phyloP scores from a whole-genome alignment of 2,113 vertebrate genomes.

The Pterocles gutturalis region DNA sequence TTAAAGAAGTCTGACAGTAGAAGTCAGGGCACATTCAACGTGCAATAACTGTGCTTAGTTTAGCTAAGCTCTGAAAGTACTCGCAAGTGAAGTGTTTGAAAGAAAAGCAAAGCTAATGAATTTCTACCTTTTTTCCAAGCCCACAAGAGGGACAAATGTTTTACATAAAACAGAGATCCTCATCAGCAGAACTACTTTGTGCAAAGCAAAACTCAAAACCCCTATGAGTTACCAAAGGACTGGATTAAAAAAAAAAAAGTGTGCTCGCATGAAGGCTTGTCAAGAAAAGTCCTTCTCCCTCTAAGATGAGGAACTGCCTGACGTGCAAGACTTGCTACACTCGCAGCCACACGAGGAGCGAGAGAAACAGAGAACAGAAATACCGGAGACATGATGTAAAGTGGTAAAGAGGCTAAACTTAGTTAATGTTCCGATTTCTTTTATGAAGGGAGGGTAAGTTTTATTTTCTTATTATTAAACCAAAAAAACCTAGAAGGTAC shows the following conservation, averaged over 20 bases:
- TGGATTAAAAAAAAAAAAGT: neutral
- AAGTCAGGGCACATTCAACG: neutral
- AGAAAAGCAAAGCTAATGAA: neutral
- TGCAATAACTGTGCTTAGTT: neutral
- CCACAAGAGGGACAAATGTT: neutral
- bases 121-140: neutral
- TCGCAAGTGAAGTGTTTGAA: neutral
- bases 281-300: neutral
- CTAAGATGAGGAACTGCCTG: slow-evolving; percentile 16
- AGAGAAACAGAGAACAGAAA: slow-evolving; percentile 23
- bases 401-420: neutral
- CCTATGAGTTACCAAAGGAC: accelerated
- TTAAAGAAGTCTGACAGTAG: neutral
- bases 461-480: neutral
- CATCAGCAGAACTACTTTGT: neutral
- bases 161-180: neutral
- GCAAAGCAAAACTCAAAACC: neutral
- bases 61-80: neutral
- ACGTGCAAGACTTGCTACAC: neutral
- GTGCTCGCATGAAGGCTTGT: neutral
- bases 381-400: neutral
- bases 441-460: neutral
- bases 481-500: neutral
- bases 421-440: neutral
- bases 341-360: neutral